Percentiles rank a stretch among this genome's conserved stretches.
These are phyloP conservation scores for Tenthredo scrophulariae DNA, from an alignment of 2,888 invertebrate genomes.

Conservation along the genomic window DNA sequence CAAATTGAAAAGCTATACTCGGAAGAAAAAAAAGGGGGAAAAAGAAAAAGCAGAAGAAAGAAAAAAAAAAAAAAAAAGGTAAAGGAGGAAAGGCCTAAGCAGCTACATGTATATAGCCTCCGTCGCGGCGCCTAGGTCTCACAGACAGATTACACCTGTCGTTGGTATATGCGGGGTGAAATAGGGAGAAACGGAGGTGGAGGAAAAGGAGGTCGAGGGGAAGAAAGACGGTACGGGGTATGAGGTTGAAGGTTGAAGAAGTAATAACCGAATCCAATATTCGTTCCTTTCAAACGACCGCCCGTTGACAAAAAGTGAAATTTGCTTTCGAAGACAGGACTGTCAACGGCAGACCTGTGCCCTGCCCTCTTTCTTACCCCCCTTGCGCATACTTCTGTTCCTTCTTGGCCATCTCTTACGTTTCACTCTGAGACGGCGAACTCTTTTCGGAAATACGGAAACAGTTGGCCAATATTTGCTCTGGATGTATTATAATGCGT, in stretches of 20 bases:
- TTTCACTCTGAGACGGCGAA: conserved; percentile 12
- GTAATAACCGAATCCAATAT: conserved; percentile 77
- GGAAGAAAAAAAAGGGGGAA: not conserved
- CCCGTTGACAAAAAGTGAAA: conserved; percentile 74
- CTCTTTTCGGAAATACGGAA: conserved; percentile 30
- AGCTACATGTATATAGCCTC: conserved; percentile 13
- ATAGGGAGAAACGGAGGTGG: not conserved
- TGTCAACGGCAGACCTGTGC: conserved; percentile 71
- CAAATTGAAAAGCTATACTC: conserved; percentile 19
- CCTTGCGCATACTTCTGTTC: conserved; percentile 31
- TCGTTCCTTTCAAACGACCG: conserved; percentile 73
- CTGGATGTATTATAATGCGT: not conserved
- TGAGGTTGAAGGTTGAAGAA: conserved; percentile 69
- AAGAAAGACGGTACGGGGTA: conserved; percentile 59
- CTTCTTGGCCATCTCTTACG: conserved; percentile 30
- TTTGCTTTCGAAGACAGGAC: conserved; percentile 72
- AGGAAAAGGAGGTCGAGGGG: conserved; percentile 10
- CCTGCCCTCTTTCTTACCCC: not conserved
- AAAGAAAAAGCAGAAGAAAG: not conserved
- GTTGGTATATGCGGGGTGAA: conserved; percentile 10
- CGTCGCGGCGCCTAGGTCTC: conserved; percentile 25
- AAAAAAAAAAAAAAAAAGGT: not conserved
- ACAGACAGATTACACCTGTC: conserved; percentile 53
- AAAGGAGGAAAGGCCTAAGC: conserved; percentile 1
- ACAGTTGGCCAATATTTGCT: conserved; percentile 20